Conservation (phyloP, 2,113 vertebrate genomes). For the Sardina pilchardus region DNA sequence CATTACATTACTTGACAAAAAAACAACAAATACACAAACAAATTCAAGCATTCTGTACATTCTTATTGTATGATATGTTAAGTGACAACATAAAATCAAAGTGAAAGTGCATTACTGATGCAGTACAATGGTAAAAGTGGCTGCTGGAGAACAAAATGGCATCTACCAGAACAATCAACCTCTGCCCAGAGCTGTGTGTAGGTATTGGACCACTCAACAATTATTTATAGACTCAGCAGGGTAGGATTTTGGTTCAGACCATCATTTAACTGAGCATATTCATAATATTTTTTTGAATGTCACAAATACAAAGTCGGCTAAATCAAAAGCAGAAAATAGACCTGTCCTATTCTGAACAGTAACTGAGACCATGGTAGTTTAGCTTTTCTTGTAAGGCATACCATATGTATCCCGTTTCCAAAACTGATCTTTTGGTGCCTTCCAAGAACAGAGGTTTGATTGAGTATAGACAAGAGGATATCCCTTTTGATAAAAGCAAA, state of each 20-base stretch:
- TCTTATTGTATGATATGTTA: neutral
- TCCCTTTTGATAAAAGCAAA: neutral
- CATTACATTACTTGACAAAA: neutral
- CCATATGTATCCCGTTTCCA: neutral
- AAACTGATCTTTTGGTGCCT: neutral
- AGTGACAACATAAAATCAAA: slow-evolving; percentile 11
- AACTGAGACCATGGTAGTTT: neutral
- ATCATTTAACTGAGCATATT: neutral
- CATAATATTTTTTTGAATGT: neutral
- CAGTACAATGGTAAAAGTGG: neutral
- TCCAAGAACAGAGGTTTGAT: neutral
- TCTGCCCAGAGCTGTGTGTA: neutral
- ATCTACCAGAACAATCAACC: neutral
- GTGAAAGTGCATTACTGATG: slow-evolving; percentile 12
- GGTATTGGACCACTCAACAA: neutral
- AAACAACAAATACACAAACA: neutral
- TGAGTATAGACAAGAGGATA: neutral
- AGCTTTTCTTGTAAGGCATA: slow-evolving; percentile 5
- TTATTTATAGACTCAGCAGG: neutral
- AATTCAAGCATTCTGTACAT: slow-evolving; percentile 8
- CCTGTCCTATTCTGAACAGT: neutral
- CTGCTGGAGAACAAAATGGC: neutral
- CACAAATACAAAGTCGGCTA: neutral
- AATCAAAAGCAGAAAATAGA: neutral
- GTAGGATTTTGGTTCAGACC: neutral